Evolutionary conservation across 2,797 vertebrate species (phyloP), one percentile per base, ranked within the genome.

Genomic region (Characodon lateralis): DNA sequence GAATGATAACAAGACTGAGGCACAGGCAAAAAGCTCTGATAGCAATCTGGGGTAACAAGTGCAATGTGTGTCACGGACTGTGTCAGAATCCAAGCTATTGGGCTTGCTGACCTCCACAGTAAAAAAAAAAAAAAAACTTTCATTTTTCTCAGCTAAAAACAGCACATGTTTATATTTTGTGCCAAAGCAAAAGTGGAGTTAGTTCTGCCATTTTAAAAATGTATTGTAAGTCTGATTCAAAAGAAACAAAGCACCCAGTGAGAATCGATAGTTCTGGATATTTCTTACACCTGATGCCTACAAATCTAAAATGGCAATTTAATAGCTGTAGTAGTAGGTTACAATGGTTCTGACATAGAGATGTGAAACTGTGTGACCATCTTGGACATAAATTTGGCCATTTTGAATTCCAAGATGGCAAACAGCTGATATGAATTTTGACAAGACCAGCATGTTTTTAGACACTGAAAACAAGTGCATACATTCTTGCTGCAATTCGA

Each of bases 41-140:
- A 89, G 24, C 3, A 58, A 92, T 92, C 91, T 88, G 73, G 77
- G 89, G 85, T 91, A 91, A 91, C 90, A 90, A 91, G 91, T 92
- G 90, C 86, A 88, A 26, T 2, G 68, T 28, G 72, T 55, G 73
- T 83, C 58, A 16, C 77, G 79, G 79, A 84, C 80, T 73, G 89
- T 82, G 83, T 77, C 73, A 58, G 73, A 71, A 69, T 81, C 41
- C 10, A 72, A 81, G 61, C 28, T 20, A 72, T 20, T 50, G 58
- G 66, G 66, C 55, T 35, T 18, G 35, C 55, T 41, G 35, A 9
- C 50, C 39, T 26, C 5, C 41, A 69, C 24, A 41, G 22, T 22
- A n/a, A 20, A 59, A 20, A 4, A 26, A 26, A n/a, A 50, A 59
- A 46, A 24, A 56, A 22, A 20, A 4, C 7, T 28, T 50, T 12